Base-by-base conservation (phyloP, 2,888 invertebrate species). In the Machimus atricapillus region DNA sequence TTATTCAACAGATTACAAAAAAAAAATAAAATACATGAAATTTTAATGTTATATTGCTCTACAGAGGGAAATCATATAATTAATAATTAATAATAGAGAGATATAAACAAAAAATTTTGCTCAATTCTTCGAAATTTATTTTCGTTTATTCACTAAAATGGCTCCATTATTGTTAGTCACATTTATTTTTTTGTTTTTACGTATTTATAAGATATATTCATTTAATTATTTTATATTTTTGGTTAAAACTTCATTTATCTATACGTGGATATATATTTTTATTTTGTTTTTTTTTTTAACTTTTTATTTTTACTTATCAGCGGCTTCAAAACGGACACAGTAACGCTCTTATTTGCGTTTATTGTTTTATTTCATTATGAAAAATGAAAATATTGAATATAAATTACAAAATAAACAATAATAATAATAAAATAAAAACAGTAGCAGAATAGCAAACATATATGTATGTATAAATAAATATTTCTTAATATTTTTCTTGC, bases 191-290 rank as follows among this genome's bases (percentile, higher is more conserved):
- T 40, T 40, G 5, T 40, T 14, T 46, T 37, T 76, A 37, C 74
- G 37, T 34, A 76, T 37, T 14, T 76, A 74, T 34, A 34, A 74
- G 9, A 74, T 12, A 19, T 37, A 34, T 76, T 74, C 16, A 76
- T 76, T 76, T 76, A 76, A 34, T 74, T 74, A 76, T 76, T 46
- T 78, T 27, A n/a, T 27, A 78, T 78, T 43, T 78, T 76, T 76
- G 76, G 76, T 76, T 76, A 76, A 76, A 66, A 37, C 27, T 76
- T 76, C 37, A 76, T 58, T 58, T 58, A 74, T 74, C 9, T 27
- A 76, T 76, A 76, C 37, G n/a, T 37, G n/a, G n/a, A 52, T 74
- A 56, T 56, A 56, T 19, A 56, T n/a, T 2, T 58, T 58, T 19
- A 9, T 31, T 31, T 31, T 2, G 2, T 31, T 31, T 31, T 31